Evolutionary conservation across 2,797 vertebrate species (phyloP), one percentile per base, ranked within the genome.

Genomic region (Diplodus puntazzo): DNA sequence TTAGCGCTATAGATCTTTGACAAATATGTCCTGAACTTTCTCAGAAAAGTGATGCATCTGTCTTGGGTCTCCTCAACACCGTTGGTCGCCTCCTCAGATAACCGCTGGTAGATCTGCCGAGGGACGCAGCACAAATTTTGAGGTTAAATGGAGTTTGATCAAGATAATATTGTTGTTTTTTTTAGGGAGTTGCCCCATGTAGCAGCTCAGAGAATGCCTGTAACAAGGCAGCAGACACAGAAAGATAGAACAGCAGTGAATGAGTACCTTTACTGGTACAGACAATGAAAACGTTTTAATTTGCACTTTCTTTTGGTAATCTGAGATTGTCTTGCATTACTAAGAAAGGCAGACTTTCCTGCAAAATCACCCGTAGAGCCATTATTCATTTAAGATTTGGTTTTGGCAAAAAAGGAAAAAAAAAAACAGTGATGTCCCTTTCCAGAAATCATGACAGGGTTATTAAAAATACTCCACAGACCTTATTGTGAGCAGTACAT

Each of bases 1-100:
- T 96, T 95, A 64, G 95, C 94, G 43, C 95, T 95, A 88, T 94
- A 94, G 88, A 99, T 97, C 82, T 97, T 98, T 62, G 93, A 92
- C 68, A 99, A 88, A 80, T 98, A 97, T 49, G 94, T 94, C 73
- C 93, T 96, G 83, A 96, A 96, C 89, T 97, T 98, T 87, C 93
- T 95, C 80, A 98, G 93, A 49, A 91, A 94, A 83, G 92, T 96
- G 91, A 93, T 90, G 92, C 90, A 98, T 88, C 90, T 95, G 93
- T 97, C 97, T 66, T 98, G 97, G 17, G 97, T 97, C 92, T 99
- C 97, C 80, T 95, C 95, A 89, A 98, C 95, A 0, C 95, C 95
- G 82, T 94, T 97, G 83, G 96, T 97, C 79, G 96, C 95, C 73
- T 99, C 97, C 87, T 99, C 98, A 65, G 97, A 97, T 79, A 98